phyloP scores from a whole-genome alignment of 2,797 vertebrate species.

The Myotis daubentonii region DNA sequence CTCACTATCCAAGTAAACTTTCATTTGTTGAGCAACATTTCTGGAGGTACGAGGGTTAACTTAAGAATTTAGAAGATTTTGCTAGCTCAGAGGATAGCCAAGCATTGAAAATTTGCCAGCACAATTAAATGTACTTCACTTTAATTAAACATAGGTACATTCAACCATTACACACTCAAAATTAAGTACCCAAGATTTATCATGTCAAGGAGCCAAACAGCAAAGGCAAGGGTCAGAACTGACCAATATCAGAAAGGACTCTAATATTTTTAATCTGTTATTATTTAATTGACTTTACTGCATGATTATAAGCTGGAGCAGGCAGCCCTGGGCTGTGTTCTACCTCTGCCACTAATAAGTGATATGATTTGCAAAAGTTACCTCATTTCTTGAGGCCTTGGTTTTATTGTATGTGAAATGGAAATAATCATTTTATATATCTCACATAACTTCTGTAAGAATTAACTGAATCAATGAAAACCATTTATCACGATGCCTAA shows the following conservation, averaged over 20 bases:
- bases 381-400: constrained; percentile 1
- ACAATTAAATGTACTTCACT: constrained; percentile 69
- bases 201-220: constrained; percentile 53
- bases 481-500: neutral
- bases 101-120: constrained; percentile 70
- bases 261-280: constrained; percentile 66
- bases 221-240: constrained; percentile 63
- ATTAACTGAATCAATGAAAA: constrained; percentile 24
- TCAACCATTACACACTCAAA: constrained; percentile 64
- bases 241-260: constrained; percentile 69
- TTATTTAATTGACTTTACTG: constrained; percentile 77
- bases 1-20: neutral
- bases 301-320: constrained; percentile 44
- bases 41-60: constrained; percentile 62
- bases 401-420: constrained; percentile 28
- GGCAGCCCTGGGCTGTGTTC: neutral
- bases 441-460: constrained; percentile 27
- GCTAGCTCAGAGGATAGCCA: constrained; percentile 66
- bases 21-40: neutral
- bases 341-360: neutral
- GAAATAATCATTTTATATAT: neutral
- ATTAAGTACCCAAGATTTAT: constrained; percentile 77
- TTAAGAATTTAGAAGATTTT: constrained; percentile 34
- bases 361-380: neutral
- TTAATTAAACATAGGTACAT: constrained; percentile 77